phyloP scores from a whole-genome alignment of 2,888 invertebrate species.

The Nomada flava region DNA sequence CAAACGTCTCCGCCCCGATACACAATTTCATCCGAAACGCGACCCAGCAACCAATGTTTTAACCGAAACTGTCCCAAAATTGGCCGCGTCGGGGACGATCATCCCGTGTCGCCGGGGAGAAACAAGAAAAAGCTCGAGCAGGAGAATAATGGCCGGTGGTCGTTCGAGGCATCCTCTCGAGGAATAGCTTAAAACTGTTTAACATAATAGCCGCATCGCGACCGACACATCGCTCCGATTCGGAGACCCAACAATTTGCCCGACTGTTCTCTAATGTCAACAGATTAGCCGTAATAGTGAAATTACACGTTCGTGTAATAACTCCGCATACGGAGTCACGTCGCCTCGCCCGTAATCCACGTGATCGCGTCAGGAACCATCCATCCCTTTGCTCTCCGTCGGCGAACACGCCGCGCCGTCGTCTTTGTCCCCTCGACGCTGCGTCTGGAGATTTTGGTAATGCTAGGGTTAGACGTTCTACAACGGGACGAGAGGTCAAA shows the following conservation, averaged over 20 bases:
- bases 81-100: constrained; percentile 22
- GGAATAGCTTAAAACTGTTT: constrained; percentile 80
- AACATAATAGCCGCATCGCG: constrained; percentile 79
- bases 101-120: background rate
- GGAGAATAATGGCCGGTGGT: constrained; percentile 76
- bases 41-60: no score
- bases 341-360: constrained; percentile 75
- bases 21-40: no score
- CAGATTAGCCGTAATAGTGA: constrained; percentile 84
- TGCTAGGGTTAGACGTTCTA: constrained; percentile 82
- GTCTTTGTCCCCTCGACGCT: constrained; percentile 35
- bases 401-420: background rate
- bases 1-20: no score
- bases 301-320: constrained; percentile 82
- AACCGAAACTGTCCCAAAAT: background rate
- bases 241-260: constrained; percentile 74
- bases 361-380: constrained; percentile 68
- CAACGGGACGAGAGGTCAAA: constrained; percentile 80
- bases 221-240: constrained; percentile 56
- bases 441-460: constrained; percentile 79
- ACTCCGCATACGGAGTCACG: constrained; percentile 74
- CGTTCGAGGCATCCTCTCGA: constrained; percentile 45
- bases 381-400: constrained; percentile 5
- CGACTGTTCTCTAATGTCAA: constrained; percentile 82
- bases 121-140: constrained; percentile 69